Conservation (phyloP, 2,113 vertebrate genomes). For the Mellivora capensis region DNA sequence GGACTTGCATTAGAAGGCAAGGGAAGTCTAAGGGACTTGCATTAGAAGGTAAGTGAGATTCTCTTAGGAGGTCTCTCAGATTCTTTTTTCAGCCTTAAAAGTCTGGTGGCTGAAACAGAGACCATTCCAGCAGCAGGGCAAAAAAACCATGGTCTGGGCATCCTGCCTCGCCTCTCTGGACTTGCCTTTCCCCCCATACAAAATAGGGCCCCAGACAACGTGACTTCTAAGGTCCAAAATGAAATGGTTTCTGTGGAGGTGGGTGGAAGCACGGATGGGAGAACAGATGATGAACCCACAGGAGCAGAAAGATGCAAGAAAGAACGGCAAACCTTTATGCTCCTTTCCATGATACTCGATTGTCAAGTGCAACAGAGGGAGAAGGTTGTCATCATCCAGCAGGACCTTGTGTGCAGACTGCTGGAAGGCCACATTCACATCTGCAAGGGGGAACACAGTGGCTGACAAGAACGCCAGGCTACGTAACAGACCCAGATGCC, state of each 20-base stretch:
- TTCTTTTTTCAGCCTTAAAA: not conserved
- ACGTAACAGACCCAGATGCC: not conserved
- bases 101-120: not conserved
- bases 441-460: constrained; percentile 75
- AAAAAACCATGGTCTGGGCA: not conserved
- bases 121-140: not conserved
- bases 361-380: constrained; percentile 95
- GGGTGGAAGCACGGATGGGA: not conserved
- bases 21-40: not conserved
- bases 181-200: not conserved
- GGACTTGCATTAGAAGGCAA: not conserved
- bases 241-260: not conserved
- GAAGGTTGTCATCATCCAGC: constrained; percentile 96
- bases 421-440: constrained; percentile 98
- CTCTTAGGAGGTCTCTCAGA: not conserved
- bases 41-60: not conserved
- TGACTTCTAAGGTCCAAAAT: not conserved
- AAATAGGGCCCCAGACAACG: not conserved
- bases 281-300: not conserved
- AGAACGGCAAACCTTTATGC: constrained; percentile 87
- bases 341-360: constrained; percentile 97
- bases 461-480: not conserved
- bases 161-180: not conserved
- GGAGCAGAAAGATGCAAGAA: not conserved
- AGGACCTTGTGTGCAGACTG: constrained; percentile 97